Base-by-base conservation (phyloP, 2,888 invertebrate genomes). In the Ferrisia virgata region DNA sequence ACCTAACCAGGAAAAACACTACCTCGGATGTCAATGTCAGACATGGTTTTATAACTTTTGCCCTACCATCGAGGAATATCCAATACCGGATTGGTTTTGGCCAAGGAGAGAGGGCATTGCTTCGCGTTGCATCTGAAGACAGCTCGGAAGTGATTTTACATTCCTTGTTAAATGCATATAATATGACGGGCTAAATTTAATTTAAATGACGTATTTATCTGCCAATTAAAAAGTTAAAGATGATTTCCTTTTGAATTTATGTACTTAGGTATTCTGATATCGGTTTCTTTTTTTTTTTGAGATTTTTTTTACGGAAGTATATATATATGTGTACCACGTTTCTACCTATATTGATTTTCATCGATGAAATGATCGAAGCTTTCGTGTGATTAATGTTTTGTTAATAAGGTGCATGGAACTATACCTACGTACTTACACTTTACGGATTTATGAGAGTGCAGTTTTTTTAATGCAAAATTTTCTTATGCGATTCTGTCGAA, bases 1-100 rank as follows among this genome's bases (percentile, higher is more conserved):
- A 83, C 83, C 83, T 83, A 83, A 83, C 69, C 83, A 83, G 76
- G 83, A 76, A 83, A 83, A 76, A 83, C 83, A 83, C 83, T 83
- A 83, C 25, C 83, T 83, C 47, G 28, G 76, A 83, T 76, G 76
- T 83, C 83, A 83, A 83, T 83, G 83, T 83, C 83, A 83, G 83
- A 83, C 83, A 83, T 76, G 72, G 76, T 83, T 83, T 83, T 83
- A 83, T 83, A 83, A 83, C 83, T 83, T 83, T 47, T 83, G 43
- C 83, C 83, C 83, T 83, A 83, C 83, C 83, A 83, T 83, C 72
- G 83, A 76, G 33, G 28, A 40, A 83, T 31, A 83, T 76, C 72
- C 72, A 47, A 76, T 76, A 47, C 76, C 72, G 83, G 83, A 83
- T 83, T 83, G 83, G 83, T 33, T 31, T 28, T 31, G 72, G 33